A percentile compares a stretch with the other conserved stretches of the same genome.
Evolutionary conservation across 2,113 vertebrate genomes (phyloP).

Genomic region (Piaya cayana): DNA sequence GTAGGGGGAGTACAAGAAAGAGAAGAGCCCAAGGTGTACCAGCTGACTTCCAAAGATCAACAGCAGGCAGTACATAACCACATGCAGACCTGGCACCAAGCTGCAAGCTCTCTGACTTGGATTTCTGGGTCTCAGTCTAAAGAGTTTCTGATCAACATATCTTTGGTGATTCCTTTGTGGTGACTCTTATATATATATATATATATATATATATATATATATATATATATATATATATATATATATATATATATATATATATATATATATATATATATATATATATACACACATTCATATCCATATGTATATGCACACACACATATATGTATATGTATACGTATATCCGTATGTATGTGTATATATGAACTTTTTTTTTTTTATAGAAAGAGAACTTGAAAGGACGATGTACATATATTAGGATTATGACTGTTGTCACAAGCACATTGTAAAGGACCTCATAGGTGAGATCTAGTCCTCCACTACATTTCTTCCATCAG

Average conservation of each 20-base stretch:
- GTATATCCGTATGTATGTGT: neutral
- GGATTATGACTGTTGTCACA: neutral
- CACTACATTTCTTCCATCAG: neutral
- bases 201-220: too few species aligned
- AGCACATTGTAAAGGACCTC: neutral
- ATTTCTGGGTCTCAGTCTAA: neutral
- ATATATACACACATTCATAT: too few species aligned
- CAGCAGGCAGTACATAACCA: neutral
- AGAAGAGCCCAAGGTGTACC: neutral
- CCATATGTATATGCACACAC: neutral
- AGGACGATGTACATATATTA: neutral
- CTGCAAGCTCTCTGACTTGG: neutral
- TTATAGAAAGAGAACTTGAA: neutral
- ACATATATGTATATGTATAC: neutral
- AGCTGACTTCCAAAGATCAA: neutral
- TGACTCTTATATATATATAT: neutral
- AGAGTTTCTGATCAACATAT: neutral
- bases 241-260: neutral
- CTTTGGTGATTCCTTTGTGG: neutral
- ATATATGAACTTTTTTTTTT: neutral
- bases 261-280: neutral
- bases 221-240: neutral
- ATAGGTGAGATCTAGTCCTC: neutral
- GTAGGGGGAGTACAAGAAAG: neutral
- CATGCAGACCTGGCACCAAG: neutral